Evolutionary conservation across 2,888 invertebrate genomes (phyloP), one percentile per base, ranked within the genome.

Genomic region (Herminia tarsipennalis): DNA sequence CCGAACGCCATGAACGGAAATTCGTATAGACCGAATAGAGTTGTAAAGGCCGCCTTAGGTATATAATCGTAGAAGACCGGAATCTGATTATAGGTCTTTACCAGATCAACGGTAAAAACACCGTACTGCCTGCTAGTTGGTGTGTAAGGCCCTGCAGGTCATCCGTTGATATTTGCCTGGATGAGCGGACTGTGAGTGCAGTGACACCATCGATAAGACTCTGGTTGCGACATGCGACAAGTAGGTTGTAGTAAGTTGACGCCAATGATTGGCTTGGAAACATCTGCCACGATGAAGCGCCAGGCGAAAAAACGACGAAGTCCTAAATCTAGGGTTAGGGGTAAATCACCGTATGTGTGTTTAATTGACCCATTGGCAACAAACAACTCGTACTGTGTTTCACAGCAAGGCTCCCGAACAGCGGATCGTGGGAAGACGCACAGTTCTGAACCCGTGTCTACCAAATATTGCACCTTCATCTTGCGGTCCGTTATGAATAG

Each of bases 341-440:
- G 38, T 5, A 29, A 9, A 12, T 21, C 14, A 3, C 54, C 46
- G 14, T 49, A 54, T 2, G 49, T 54, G 1, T 12, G n/a, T 1
- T 49, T 49, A 3, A 25, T n/a, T 6, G 43, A 12, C 5, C 52
- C 47, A 2, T 53, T 53, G 14, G 44, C 47, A 0, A 44, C 48
- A n/a, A 21, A 41, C 8, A 53, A 17, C 12, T 47, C 29, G 12
- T 53, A 53, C 4, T 41, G 17, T 8, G 42, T 38, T 5, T 38
- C 34, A 0, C 6, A 9, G 1, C 48, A 34, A 12, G 24, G 42
- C 20, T 41, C 29, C 16, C 30, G 22, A 9, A 43, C 37, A 27
- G 33, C 24, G 27, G 42, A 30, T 28, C 27, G 38, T 2, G 46
- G 37, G n/a, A 43, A 40, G 25, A 43, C 48, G 33, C 37, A 41